phyloP scores from a whole-genome alignment of 2,797 vertebrate species.

The Sarcophilus harrisii region DNA sequence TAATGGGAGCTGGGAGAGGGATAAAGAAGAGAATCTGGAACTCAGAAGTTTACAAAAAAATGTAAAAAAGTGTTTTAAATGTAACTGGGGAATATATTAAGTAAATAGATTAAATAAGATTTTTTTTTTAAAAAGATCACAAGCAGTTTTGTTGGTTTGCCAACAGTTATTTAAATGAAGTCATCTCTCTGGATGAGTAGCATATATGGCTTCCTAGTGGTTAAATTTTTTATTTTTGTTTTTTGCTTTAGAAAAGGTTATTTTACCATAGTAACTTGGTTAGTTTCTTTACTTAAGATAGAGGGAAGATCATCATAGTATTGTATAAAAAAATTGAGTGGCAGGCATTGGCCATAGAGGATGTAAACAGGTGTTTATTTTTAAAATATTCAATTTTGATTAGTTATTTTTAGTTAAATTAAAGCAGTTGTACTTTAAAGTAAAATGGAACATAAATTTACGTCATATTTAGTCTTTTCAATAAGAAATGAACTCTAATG shows the following conservation, averaged over 20 bases:
- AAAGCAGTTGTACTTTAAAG: conserved; percentile 11
- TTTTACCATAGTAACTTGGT: conserved; percentile 28
- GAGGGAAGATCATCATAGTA: conserved; percentile 17
- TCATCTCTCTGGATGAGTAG: conserved; percentile 54
- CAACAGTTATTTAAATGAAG: conserved; percentile 67
- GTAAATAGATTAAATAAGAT: too few species aligned
- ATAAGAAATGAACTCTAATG: conserved; percentile 41
- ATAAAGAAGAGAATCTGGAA: too few species aligned
- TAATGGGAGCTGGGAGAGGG: too few species aligned
- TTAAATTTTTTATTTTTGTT: conserved; percentile 2
- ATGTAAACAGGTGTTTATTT: conserved; percentile 20
- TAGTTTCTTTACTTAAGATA: conserved; percentile 53
- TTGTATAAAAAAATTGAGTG: conserved; percentile 40
- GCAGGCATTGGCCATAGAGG: conserved; percentile 11
- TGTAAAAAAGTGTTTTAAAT: too few species aligned
- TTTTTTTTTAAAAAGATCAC: neutral
- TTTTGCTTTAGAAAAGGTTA: conserved; percentile 24
- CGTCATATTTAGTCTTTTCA: conserved; percentile 48
- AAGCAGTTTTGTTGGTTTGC: conserved; percentile 34
- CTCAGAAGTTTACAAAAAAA: too few species aligned
- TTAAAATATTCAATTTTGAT: conserved; percentile 48
- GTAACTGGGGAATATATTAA: too few species aligned
- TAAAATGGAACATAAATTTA: neutral
- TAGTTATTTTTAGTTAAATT: conserved; percentile 49
- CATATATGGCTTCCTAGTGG: conserved; percentile 22